Evolutionary conservation across 2,888 invertebrate species (phyloP).

Genomic region (Myopa testacea): DNA sequence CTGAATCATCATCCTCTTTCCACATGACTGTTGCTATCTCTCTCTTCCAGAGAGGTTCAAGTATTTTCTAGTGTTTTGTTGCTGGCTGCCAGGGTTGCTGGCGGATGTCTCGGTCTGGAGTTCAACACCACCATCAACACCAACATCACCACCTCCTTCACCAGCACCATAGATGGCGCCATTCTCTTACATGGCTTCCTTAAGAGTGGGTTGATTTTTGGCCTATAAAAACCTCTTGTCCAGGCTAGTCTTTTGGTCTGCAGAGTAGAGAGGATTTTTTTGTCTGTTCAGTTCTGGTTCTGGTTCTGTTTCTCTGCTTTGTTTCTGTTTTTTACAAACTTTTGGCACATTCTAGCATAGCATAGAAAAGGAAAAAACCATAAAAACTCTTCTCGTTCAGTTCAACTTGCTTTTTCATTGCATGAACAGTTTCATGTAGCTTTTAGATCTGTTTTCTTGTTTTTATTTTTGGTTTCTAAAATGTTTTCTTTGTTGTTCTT

Average conservation of each 20-base stretch:
- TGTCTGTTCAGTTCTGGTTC: background rate
- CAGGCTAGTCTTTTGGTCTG: too few relatives aligned
- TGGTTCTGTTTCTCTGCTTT: background rate
- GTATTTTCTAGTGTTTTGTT: background rate
- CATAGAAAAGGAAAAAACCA: background rate
- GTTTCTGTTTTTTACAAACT: background rate
- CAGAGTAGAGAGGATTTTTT: too few relatives aligned
- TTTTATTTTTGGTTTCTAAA: conserved; percentile 9
- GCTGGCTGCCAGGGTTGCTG: background rate
- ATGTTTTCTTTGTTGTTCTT: conserved; percentile 11
- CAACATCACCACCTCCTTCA: too few relatives aligned
- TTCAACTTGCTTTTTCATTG: background rate
- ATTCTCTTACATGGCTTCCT: background rate
- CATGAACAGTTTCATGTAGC: background rate
- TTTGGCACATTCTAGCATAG: background rate
- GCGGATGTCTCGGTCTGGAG: background rate
- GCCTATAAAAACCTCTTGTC: too few relatives aligned
- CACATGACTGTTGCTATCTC: too few relatives aligned
- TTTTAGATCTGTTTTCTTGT: conserved; percentile 8
- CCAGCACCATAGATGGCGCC: background rate
- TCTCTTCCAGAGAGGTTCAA: too few relatives aligned
- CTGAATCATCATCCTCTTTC: too few relatives aligned
- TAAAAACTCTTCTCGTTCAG: background rate
- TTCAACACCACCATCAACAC: background rate
- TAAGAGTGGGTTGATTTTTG: too few relatives aligned